These are phyloP conservation scores for Lota lota DNA, from an alignment of 2,113 vertebrate species.

Conservation along the genomic window DNA sequence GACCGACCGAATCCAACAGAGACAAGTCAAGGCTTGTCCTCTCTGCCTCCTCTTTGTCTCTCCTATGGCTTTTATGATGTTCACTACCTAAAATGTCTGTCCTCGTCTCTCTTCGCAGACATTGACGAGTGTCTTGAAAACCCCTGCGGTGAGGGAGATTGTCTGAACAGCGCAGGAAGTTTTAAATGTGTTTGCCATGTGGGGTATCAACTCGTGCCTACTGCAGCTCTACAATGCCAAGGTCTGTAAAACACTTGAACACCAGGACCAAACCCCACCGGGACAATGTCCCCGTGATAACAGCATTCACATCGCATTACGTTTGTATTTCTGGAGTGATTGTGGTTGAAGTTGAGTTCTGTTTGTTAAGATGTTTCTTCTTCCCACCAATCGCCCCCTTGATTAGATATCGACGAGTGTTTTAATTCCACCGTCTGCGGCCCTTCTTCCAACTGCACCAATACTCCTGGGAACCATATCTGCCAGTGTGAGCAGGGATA, in stretches of 20 bases:
- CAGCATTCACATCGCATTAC: no score
- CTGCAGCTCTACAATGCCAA: slow-evolving; percentile 22
- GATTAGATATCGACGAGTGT: slow-evolving; percentile 52
- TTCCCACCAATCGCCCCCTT: not conserved
- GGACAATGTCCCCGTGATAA: no score
- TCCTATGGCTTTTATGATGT: no score
- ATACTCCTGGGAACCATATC: slow-evolving; percentile 25
- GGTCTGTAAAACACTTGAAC: slow-evolving; percentile 23
- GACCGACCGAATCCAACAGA: not conserved
- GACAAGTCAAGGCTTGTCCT: no score
- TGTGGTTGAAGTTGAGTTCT: no score
- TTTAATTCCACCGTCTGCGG: slow-evolving; percentile 37
- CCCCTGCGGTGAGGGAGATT: slow-evolving; percentile 38
- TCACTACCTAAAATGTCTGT: not conserved
- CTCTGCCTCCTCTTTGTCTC: no score
- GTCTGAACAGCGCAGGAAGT: slow-evolving; percentile 35
- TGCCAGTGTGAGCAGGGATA: slow-evolving; percentile 35
- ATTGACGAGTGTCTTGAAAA: slow-evolving; percentile 41
- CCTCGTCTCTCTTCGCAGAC: slow-evolving; percentile 22
- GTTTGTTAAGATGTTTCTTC: not conserved
- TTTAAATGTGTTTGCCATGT: slow-evolving; percentile 13
- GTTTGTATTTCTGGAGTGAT: no score
- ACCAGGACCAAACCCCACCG: no score
- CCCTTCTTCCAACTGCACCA: slow-evolving; percentile 36
- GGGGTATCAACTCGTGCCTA: slow-evolving; percentile 3